phyloP scores from a whole-genome alignment of 1,140 invertebrate species.

The Brachionus paranguensis region DNA sequence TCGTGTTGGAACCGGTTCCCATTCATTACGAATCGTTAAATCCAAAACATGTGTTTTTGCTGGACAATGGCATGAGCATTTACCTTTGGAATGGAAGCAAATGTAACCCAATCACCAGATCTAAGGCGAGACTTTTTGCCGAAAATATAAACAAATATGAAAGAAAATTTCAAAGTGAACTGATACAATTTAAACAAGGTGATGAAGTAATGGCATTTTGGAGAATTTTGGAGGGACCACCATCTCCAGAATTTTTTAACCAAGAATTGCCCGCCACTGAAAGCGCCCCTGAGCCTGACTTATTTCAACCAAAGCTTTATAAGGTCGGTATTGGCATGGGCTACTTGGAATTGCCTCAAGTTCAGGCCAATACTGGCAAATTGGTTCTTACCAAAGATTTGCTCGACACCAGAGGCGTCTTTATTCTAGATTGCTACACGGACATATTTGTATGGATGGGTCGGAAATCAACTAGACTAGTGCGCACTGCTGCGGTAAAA shows the following conservation, averaged over 20 bases:
- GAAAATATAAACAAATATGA: conserved; percentile 99
- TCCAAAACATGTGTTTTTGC: conserved; percentile 80
- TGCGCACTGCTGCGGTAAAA: conserved; percentile 90
- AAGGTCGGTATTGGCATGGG: conserved; percentile 93
- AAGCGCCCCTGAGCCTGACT: conserved; percentile 67
- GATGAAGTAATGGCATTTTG: conserved; percentile 80
- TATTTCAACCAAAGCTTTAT: conserved; percentile 75
- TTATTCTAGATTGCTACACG: conserved; percentile 87
- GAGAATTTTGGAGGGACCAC: conserved; percentile 52
- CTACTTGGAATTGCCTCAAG: conserved; percentile 91
- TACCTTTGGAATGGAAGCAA: conserved; percentile 81
- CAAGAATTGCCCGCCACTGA: conserved; percentile 18
- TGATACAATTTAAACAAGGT: conserved; percentile 71
- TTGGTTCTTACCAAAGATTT: conserved; percentile 60
- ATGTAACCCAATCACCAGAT: conserved; percentile 87
- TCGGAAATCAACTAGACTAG: conserved; percentile 89
- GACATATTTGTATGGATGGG: conserved; percentile 99
- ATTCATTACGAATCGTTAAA: conserved; percentile 67
- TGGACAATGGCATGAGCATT: conserved; percentile 79
- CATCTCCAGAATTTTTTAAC: background rate
- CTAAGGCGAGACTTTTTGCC: conserved; percentile 84
- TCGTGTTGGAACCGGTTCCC: conserved; percentile 82
- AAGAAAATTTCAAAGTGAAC: conserved; percentile 85
- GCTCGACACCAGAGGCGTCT: conserved; percentile 86
- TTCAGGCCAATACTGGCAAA: conserved; percentile 42